These are phyloP conservation scores for Automeris io DNA, from an alignment of 2,888 invertebrate genomes.

Conservation along the genomic window DNA sequence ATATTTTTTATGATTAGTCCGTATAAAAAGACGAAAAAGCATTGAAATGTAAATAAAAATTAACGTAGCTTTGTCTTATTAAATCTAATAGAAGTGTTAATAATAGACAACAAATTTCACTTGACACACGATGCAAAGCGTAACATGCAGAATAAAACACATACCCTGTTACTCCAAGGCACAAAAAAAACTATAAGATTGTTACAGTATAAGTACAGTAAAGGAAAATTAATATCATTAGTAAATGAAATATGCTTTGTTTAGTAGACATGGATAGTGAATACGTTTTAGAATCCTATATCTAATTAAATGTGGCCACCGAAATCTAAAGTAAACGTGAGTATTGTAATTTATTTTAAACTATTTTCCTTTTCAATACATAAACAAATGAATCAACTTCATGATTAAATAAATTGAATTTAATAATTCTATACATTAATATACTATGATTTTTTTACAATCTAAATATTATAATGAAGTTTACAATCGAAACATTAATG, in stretches of 20 bases:
- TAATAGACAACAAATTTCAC: no score
- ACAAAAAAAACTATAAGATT: background rate
- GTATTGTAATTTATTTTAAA: no score
- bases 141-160: constrained; percentile 29
- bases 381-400: background rate
- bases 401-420: background rate
- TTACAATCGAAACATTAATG: no score
- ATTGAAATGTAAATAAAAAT: background rate
- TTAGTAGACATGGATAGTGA: background rate
- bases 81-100: no score
- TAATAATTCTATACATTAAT: background rate
- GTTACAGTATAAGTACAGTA: background rate
- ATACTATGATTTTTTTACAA: no score
- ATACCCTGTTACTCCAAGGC: constrained; percentile 4
- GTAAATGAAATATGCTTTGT: background rate
- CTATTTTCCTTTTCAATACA: no score
- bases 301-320: no score
- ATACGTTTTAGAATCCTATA: no score
- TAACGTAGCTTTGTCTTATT: constrained; percentile 29
- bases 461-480: no score
- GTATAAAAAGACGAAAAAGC: background rate
- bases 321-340: no score
- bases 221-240: background rate
- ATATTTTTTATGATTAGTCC: background rate
- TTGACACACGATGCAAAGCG: constrained; percentile 46